Percentiles rank a stretch among this genome's conserved stretches.
Conservation (phyloP, 2,113 vertebrate species). For the Chloropsis cyanopogon region DNA sequence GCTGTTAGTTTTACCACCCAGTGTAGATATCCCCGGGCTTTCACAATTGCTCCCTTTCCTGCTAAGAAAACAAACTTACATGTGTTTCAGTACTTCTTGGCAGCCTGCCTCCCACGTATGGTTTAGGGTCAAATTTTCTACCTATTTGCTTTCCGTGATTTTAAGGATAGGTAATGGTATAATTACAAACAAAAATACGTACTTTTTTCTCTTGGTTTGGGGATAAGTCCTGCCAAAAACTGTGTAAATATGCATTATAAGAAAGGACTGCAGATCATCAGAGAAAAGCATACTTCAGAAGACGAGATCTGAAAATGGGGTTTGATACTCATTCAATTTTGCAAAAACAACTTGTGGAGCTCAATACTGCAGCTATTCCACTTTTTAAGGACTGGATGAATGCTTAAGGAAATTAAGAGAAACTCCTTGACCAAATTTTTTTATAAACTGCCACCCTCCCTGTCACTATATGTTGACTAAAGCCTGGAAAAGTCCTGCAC, state of each 20-base stretch:
- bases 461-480: neutral
- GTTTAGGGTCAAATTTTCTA: neutral
- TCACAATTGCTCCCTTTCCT: slow-evolving; percentile 6
- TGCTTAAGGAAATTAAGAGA: neutral
- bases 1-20: slow-evolving; percentile 30
- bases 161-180: neutral
- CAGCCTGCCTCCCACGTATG: neutral
- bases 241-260: neutral
- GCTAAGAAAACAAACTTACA: slow-evolving; percentile 13
- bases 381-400: neutral
- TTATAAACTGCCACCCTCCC: neutral
- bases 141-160: neutral
- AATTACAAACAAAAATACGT: neutral
- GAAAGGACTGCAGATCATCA: neutral
- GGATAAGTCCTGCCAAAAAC: neutral
- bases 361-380: neutral
- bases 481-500: neutral
- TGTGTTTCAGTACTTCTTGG: slow-evolving; percentile 6
- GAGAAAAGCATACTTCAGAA: neutral
- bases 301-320: neutral
- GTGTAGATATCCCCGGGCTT: neutral
- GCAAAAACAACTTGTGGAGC: neutral
- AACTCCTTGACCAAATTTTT: neutral
- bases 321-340: neutral
- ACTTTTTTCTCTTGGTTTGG: neutral